Percentiles rank a stretch among this genome's conserved stretches.
These are phyloP conservation scores for Anorthoa munda DNA, from an alignment of 2,888 invertebrate genomes.

Conservation along the genomic window DNA sequence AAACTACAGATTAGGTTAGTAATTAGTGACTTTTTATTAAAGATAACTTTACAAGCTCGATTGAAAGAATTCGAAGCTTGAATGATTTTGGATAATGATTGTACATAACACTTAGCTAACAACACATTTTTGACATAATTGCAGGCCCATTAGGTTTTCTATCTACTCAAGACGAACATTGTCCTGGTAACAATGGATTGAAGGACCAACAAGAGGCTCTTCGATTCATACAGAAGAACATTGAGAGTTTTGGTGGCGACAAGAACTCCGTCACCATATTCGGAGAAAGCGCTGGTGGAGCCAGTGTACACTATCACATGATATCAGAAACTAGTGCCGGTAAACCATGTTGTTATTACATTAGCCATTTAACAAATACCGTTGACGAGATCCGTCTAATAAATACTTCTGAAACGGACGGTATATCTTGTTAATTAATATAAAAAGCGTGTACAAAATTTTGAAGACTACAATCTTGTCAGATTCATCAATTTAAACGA, in stretches of 20 bases:
- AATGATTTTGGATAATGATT: neutral
- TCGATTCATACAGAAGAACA: conserved; percentile 92
- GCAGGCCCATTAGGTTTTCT: conserved; percentile 92
- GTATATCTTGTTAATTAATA: neutral
- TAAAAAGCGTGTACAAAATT: neutral
- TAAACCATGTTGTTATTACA: conserved; percentile 63
- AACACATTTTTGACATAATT: conserved; percentile 5
- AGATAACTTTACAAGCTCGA: neutral
- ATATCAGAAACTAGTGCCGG: conserved; percentile 91
- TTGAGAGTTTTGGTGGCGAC: conserved; percentile 92
- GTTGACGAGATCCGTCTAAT: neutral
- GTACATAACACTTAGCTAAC: neutral
- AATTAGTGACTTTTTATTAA: neutral
- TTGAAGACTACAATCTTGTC: too few relatives aligned
- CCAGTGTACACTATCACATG: conserved; percentile 93
- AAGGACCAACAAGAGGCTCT: conserved; percentile 93
- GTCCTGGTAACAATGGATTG: conserved; percentile 93
- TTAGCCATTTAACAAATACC: neutral
- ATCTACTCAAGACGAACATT: conserved; percentile 92
- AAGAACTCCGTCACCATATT: conserved; percentile 92
- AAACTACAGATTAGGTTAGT: conserved; percentile 93
- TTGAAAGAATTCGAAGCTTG: neutral
- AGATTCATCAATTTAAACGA: neutral
- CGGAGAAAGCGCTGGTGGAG: conserved; percentile 93
- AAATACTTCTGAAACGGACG: neutral